These are phyloP conservation scores for Dasyornis broadbenti DNA, from an alignment of 2,113 vertebrate genomes.

Conservation along the genomic window DNA sequence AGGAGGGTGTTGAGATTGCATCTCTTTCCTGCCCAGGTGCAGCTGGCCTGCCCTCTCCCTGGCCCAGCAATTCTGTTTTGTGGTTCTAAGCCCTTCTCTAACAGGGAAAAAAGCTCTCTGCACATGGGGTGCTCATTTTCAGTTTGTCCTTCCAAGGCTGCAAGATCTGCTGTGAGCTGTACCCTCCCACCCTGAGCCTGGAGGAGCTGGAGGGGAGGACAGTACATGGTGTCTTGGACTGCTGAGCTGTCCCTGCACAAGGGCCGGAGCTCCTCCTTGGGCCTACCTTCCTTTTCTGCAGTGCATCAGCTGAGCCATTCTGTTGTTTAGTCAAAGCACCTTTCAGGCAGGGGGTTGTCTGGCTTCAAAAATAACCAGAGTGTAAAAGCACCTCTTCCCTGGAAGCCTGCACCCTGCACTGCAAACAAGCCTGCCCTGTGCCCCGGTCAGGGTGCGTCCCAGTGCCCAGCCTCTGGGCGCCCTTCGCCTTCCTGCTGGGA, in stretches of 20 bases:
- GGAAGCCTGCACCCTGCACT: background rate
- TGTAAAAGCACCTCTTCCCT: background rate
- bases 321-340: background rate
- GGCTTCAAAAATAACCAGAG: fast-evolving
- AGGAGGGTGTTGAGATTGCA: background rate
- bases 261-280: background rate
- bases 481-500: background rate
- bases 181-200: background rate
- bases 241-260: fast-evolving
- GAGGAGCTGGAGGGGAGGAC: background rate
- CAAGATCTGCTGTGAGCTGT: fast-evolving
- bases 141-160: background rate
- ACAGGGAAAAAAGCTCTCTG: background rate
- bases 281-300: background rate
- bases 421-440: background rate
- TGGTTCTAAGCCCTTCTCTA: background rate
- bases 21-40: slow-evolving; percentile 46
- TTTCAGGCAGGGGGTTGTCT: background rate
- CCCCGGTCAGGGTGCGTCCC: background rate
- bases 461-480: background rate
- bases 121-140: background rate
- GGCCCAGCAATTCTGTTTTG: background rate
- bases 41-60: background rate
- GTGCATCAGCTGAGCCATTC: background rate
- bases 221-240: fast-evolving